Evolutionary conservation across 2,797 vertebrate genomes (phyloP).

Genomic region (Yasuhikotakia modesta): DNA sequence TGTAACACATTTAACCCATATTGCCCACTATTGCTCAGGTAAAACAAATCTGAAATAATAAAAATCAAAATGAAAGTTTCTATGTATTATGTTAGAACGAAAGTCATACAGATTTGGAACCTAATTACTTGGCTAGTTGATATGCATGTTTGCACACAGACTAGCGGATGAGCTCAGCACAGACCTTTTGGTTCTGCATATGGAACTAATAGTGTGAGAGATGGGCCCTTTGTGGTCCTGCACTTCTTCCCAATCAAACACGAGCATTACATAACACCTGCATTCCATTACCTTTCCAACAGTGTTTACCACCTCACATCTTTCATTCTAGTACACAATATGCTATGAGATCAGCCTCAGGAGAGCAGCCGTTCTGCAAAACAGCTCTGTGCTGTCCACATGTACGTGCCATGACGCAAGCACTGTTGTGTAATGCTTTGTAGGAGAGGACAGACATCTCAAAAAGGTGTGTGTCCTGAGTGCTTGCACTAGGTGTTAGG

Average conservation of each 20-base stretch:
- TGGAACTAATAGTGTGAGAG: background rate
- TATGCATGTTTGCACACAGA: background rate
- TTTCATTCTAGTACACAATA: slow-evolving; percentile 28
- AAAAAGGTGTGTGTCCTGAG: slow-evolving; percentile 34
- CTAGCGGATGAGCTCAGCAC: background rate
- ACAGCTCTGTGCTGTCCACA: slow-evolving; percentile 26
- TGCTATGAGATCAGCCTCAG: slow-evolving; percentile 32
- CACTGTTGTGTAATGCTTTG: slow-evolving; percentile 19
- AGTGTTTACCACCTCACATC: slow-evolving; percentile 37
- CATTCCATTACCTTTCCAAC: slow-evolving; percentile 3
- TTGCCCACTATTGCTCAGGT: too few relatives aligned
- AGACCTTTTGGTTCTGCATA: background rate
- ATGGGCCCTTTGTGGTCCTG: too few relatives aligned
- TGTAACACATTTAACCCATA: too few relatives aligned
- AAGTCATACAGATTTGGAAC: background rate
- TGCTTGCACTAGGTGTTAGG: slow-evolving; percentile 28
- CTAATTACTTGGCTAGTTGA: background rate
- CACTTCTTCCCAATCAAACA: slow-evolving; percentile 19
- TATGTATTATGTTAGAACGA: background rate
- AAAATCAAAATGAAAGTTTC: too few relatives aligned
- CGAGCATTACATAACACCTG: slow-evolving; percentile 14
- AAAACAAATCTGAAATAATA: too few relatives aligned
- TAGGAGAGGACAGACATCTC: slow-evolving; percentile 27
- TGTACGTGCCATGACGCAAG: slow-evolving; percentile 21
- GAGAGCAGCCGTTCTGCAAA: slow-evolving; percentile 13